These are phyloP conservation scores for Danio choprae DNA, from an alignment of 2,797 vertebrate species.

Conservation along the genomic window DNA sequence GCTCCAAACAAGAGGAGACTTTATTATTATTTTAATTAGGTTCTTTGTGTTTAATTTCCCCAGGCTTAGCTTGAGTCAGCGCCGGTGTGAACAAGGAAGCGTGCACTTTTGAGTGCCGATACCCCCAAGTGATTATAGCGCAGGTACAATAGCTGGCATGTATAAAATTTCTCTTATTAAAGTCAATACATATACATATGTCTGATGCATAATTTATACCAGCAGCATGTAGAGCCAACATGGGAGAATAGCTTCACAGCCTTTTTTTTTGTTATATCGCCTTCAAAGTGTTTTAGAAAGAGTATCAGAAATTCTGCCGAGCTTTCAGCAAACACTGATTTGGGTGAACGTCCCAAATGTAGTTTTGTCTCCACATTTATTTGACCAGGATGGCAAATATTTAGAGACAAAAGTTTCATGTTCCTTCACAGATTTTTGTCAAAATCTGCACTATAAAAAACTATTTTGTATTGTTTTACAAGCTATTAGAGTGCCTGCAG, in stretches of 20 bases:
- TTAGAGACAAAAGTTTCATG: slow-evolving; percentile 2
- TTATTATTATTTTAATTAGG: slow-evolving; percentile 81
- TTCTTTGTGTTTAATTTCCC: slow-evolving; percentile 73
- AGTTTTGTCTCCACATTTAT: slow-evolving; percentile 34
- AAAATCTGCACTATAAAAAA: not conserved
- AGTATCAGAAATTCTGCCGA: slow-evolving; percentile 59
- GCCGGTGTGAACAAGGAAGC: slow-evolving; percentile 45
- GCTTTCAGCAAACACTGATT: slow-evolving; percentile 51
- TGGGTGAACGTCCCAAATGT: slow-evolving; percentile 48
- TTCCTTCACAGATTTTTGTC: slow-evolving; percentile 12
- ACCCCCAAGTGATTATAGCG: slow-evolving; percentile 76
- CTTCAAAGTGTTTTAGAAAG: slow-evolving; percentile 74
- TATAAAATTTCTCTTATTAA: slow-evolving; percentile 80
- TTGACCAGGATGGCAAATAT: slow-evolving; percentile 53
- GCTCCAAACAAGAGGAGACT: slow-evolving; percentile 71
- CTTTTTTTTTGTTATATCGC: slow-evolving; percentile 67
- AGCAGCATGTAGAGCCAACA: slow-evolving; percentile 72
- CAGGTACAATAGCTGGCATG: slow-evolving; percentile 77
- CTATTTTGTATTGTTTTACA: slow-evolving; percentile 9
- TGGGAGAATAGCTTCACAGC: slow-evolving; percentile 74
- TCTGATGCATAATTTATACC: slow-evolving; percentile 84
- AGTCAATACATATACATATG: slow-evolving; percentile 83
- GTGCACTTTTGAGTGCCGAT: slow-evolving; percentile 63
- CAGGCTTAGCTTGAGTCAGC: slow-evolving; percentile 49
- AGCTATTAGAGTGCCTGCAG: not conserved